A percentile compares a stretch with the other conserved stretches of the same genome.
Evolutionary conservation across 2,888 invertebrate genomes (phyloP).

Genomic region (Linnaemya vulpina): DNA sequence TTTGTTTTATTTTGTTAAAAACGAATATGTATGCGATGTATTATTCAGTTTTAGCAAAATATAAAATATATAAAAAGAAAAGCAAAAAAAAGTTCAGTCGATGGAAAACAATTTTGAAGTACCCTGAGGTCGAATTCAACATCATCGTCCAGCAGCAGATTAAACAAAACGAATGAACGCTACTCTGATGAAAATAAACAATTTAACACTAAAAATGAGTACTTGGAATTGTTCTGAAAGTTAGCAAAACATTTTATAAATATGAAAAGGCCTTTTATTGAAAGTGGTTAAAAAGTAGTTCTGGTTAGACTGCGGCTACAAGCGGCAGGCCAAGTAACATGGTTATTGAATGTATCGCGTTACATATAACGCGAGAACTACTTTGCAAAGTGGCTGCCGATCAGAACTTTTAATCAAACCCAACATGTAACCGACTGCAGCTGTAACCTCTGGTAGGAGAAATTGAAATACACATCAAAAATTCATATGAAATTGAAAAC

Average conservation of each 20-base stretch:
- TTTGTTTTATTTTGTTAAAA: too few species aligned
- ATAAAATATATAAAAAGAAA: slow-evolving; percentile 43
- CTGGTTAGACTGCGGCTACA: not conserved
- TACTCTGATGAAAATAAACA: not conserved
- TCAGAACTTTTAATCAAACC: not conserved
- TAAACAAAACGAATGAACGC: slow-evolving; percentile 11
- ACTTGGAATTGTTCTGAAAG: too few species aligned
- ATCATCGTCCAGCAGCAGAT: slow-evolving; percentile 8
- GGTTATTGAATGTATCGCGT: too few species aligned
- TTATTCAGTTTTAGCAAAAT: slow-evolving; percentile 34
- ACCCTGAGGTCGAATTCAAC: slow-evolving; percentile 27
- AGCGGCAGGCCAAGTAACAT: too few species aligned
- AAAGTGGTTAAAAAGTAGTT: not conserved
- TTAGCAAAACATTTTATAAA: too few species aligned
- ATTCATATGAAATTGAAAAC: not conserved
- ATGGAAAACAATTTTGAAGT: slow-evolving; percentile 2
- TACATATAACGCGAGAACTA: too few species aligned
- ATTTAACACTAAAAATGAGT: not conserved
- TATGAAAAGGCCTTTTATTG: too few species aligned
- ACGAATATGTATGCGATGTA: not conserved
- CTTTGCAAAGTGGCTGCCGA: not conserved
- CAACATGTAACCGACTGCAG: not conserved
- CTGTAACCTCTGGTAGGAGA: not conserved
- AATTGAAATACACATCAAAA: not conserved
- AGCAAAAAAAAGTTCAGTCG: slow-evolving; percentile 33